These are phyloP conservation scores for Vipera latastei DNA, from an alignment of 2,797 vertebrate genomes.

Conservation along the genomic window DNA sequence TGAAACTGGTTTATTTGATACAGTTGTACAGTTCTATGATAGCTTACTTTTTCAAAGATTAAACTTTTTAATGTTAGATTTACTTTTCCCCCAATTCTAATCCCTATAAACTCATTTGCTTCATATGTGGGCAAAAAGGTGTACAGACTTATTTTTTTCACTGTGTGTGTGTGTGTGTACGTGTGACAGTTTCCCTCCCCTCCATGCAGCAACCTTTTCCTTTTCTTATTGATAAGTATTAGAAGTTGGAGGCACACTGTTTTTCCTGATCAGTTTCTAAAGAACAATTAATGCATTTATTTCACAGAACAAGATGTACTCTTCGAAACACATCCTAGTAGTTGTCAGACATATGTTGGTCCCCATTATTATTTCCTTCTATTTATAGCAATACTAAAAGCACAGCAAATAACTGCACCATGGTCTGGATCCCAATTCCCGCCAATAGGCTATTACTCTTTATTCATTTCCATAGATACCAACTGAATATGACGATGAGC, in stretches of 20 bases:
- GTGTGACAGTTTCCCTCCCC: background rate
- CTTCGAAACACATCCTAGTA: slow-evolving; percentile 5
- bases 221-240: fast-evolving
- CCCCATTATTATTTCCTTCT: background rate
- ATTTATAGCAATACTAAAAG: slow-evolving; percentile 37
- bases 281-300: slow-evolving; percentile 1
- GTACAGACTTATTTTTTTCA: background rate
- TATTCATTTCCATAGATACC: slow-evolving; percentile 47
- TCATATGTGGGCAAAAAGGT: background rate
- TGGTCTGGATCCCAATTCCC: slow-evolving; percentile 8
- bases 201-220: background rate
- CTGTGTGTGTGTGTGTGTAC: background rate
- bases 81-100: background rate
- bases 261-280: slow-evolving; percentile 8
- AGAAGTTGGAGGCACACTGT: background rate
- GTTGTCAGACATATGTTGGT: background rate
- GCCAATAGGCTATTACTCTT: background rate
- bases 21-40: background rate
- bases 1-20: background rate
- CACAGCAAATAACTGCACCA: slow-evolving; percentile 27
- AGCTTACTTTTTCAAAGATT: background rate
- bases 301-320: slow-evolving; percentile 19
- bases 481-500: slow-evolving; percentile 16
- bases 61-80: background rate
- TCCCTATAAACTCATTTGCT: background rate